These are phyloP conservation scores for Nomia melanderi DNA, from an alignment of 1,140 invertebrate species.

Conservation along the genomic window DNA sequence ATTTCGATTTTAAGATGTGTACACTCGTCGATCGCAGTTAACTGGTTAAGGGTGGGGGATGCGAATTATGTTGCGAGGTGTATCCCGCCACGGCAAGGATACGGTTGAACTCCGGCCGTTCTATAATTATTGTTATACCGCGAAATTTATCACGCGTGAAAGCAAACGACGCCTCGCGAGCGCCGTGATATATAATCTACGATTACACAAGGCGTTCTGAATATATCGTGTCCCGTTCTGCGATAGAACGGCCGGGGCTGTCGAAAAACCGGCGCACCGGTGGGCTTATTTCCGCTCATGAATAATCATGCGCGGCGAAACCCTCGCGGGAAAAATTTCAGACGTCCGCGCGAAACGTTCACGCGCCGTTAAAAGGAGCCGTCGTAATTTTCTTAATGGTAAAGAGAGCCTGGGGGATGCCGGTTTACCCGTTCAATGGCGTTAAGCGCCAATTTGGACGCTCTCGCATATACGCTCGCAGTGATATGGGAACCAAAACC, in stretches of 20 bases:
- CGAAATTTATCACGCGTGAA: slow-evolving; percentile 35
- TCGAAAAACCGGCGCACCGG: neutral
- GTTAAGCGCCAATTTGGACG: too few species aligned
- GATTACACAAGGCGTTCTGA: neutral
- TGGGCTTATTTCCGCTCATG: neutral
- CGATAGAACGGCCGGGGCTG: neutral
- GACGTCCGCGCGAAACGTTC: neutral
- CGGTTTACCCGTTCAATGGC: neutral
- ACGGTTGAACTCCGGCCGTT: slow-evolving; percentile 12
- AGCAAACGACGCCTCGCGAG: slow-evolving; percentile 2
- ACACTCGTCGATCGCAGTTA: too few species aligned
- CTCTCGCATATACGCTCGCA: too few species aligned
- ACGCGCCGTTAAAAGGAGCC: neutral
- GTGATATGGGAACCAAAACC: too few species aligned
- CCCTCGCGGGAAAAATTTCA: neutral
- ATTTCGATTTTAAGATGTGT: too few species aligned
- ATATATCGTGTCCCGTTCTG: neutral
- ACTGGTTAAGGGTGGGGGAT: too few species aligned
- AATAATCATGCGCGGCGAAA: neutral
- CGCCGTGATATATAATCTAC: neutral
- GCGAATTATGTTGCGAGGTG: slow-evolving; percentile 39
- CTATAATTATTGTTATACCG: slow-evolving; percentile 41
- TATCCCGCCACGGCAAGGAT: neutral
- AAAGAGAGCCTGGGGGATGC: neutral
- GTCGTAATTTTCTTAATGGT: neutral